Evolutionary conservation across 2,113 vertebrate species (phyloP).

Genomic region (Halcyon malimbica): DNA sequence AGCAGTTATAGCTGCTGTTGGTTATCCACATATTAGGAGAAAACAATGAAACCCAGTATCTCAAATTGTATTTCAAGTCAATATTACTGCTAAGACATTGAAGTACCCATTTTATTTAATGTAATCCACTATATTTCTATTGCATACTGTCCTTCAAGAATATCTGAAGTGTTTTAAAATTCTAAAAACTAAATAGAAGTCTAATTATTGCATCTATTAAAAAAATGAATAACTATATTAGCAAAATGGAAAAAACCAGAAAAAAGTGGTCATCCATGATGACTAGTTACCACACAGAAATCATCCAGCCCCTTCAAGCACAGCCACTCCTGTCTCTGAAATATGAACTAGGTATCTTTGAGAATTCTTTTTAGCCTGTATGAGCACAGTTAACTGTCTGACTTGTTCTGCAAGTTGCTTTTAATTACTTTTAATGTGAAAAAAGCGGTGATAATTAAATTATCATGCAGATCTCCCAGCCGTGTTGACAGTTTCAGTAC

Average conservation of each 20-base stretch:
- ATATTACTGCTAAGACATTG: neutral
- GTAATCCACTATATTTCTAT: neutral
- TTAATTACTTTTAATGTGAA: constrained; percentile 57
- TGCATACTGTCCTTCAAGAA: neutral
- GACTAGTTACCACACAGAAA: neutral
- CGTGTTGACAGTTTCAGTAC: neutral
- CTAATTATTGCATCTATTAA: neutral
- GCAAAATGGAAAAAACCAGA: neutral
- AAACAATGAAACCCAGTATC: neutral
- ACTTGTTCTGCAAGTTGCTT: constrained; percentile 50
- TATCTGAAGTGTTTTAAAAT: neutral
- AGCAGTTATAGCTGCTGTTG: neutral
- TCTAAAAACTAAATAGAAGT: neutral
- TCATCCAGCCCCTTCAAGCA: neutral
- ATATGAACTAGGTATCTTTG: neutral
- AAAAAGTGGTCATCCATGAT: neutral
- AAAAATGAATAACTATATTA: neutral
- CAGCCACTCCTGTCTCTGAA: neutral
- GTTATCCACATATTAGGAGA: neutral
- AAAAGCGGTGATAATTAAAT: constrained; percentile 64
- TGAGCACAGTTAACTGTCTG: constrained; percentile 38
- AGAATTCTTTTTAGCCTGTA: neutral
- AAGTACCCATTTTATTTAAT: neutral
- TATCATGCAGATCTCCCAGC: constrained; percentile 29
- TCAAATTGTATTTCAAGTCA: neutral